Conservation (phyloP, 2,888 invertebrate genomes). For the Mesorhabditis belari region DNA sequence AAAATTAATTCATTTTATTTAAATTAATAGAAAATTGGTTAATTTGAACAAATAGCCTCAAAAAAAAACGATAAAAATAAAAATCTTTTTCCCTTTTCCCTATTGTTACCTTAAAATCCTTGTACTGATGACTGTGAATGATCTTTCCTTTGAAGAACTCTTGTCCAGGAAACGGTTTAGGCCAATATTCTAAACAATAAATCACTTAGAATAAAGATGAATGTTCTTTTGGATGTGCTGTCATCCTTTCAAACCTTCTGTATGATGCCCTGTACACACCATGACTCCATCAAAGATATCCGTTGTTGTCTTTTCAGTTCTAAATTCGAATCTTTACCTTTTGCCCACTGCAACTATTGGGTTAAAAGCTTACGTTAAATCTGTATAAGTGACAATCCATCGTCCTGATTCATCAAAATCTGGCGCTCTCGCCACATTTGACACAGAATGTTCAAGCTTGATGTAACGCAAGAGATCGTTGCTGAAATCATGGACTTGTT, state of each 20-base stretch:
- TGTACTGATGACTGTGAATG: conserved; percentile 50
- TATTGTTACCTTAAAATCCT: conserved; percentile 26
- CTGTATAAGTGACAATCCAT: conserved; percentile 42
- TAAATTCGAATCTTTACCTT: conserved; percentile 6
- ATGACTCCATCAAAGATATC: conserved; percentile 56
- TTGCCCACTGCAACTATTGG: too few relatives aligned
- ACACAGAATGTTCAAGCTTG: conserved; percentile 29
- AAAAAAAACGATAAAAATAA: too few relatives aligned
- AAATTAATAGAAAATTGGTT: too few relatives aligned
- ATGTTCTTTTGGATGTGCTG: too few relatives aligned
- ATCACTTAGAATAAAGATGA: too few relatives aligned
- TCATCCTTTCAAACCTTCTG: too few relatives aligned
- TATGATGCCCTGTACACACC: conserved; percentile 58
- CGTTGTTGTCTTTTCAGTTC: conserved; percentile 20
- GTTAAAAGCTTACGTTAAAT: neutral
- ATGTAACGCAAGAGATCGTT: conserved; percentile 34
- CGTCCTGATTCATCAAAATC: conserved; percentile 50
- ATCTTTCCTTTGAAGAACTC: conserved; percentile 44
- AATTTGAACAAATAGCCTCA: too few relatives aligned
- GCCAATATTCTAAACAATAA: conserved; percentile 55
- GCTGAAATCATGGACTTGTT: neutral
- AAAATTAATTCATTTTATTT: neutral
- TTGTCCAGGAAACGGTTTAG: conserved; percentile 52
- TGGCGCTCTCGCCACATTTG: conserved; percentile 25
- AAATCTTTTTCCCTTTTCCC: too few relatives aligned